Evolutionary conservation across 1,140 invertebrate genomes (phyloP), one percentile per base, ranked within the genome.

Genomic region (Drosophila neocordata): DNA sequence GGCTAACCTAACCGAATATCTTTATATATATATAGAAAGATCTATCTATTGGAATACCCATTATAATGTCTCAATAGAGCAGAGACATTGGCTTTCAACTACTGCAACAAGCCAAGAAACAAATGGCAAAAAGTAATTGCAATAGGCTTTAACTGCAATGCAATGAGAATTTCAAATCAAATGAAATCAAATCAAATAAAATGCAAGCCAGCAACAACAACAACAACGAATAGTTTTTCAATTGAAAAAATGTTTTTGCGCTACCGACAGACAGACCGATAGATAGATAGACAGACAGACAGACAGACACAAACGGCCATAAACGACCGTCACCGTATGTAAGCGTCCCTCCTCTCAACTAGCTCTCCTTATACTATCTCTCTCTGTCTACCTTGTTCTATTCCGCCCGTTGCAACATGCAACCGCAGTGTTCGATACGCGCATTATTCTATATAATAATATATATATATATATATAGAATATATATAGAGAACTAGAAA

Each of bases 401-500:
- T 27, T 41, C 53, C 27, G 57, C 58, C 58, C 58, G 58, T 60
- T 60, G 58, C 60, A 51, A 63, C 60, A 63, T 61, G 58, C 77
- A 75, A 77, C 57, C 63, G 77, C 70, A 74, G 70, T 61, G 69
- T 81, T 81, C 78, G 52, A 70, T 80, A 80, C 69, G 65, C 78
- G 78, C 73, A 59, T 73, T 62, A 79, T 85, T 84, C 73, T 84
- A 84, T 84, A 75, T 77, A 83, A 79, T 73, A 72, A 68, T 31
- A 58, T 74, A 65, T 34, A 41, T 59, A 73, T 70, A 65, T 44
- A 51, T 59, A 77, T 44, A 15, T 44, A 44, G 13, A 44, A 55
- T 57, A 60, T n/a, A 72, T 65, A 79, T 37, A 55, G 71, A 53
- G 41, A 65, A 44, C 48, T n/a, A n/a, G 34, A 35, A 67, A 41